Percentiles rank a stretch among this genome's conserved stretches.
phyloP scores from a whole-genome alignment of 2,888 invertebrate genomes.

The Ypsolopha scabrella region DNA sequence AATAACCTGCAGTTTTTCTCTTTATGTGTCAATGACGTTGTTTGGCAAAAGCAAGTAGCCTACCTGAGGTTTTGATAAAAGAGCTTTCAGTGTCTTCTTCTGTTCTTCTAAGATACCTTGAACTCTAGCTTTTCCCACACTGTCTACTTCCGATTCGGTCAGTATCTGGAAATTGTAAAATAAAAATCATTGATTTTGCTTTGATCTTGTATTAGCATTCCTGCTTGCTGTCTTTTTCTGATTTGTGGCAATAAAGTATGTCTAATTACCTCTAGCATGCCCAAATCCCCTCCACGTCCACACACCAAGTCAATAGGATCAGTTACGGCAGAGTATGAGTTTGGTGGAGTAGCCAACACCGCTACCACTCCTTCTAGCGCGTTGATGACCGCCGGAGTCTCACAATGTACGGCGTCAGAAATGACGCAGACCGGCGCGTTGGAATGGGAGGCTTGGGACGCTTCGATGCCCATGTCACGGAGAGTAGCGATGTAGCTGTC shows the following conservation, averaged over 20 bases:
- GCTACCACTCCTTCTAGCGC: constrained; percentile 61
- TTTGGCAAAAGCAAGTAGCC: neutral
- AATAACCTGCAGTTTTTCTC: neutral
- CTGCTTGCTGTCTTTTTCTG: too few species aligned
- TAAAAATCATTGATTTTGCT: too few species aligned
- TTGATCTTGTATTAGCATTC: too few species aligned
- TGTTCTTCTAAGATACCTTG: constrained; percentile 80
- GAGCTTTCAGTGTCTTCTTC: constrained; percentile 76
- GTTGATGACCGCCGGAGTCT: constrained; percentile 49
- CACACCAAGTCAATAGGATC: constrained; percentile 87
- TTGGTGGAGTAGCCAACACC: constrained; percentile 78
- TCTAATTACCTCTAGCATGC: constrained; percentile 74
- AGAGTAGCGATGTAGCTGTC: constrained; percentile 78
- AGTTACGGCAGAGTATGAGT: constrained; percentile 82
- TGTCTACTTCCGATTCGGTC: constrained; percentile 76
- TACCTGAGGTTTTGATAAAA: constrained; percentile 84
- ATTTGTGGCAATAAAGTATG: neutral
- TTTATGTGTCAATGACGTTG: constrained; percentile 6
- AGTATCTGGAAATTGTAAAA: constrained; percentile 41
- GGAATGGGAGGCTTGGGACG: constrained; percentile 41
- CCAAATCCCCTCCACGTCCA: constrained; percentile 81
- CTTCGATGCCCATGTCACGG: constrained; percentile 73
- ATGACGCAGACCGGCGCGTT: constrained; percentile 48
- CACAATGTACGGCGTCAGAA: constrained; percentile 67
- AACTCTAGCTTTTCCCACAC: constrained; percentile 72